phyloP scores from a whole-genome alignment of 2,113 vertebrate species.

The Dasypus novemcinctus region DNA sequence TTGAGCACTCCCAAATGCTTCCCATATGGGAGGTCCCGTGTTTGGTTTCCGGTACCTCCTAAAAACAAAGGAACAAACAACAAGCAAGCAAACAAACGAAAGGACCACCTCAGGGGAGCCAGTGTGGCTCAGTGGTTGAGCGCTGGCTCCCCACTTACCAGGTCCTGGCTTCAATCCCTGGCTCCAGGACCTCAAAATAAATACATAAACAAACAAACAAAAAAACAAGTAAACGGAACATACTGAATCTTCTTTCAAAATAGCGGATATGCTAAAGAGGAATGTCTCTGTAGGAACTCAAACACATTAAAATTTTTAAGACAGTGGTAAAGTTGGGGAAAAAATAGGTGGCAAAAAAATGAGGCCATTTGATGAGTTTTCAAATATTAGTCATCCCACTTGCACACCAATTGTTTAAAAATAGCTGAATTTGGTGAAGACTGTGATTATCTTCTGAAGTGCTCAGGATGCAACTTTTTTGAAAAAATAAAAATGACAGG shows the following conservation, averaged over 20 bases:
- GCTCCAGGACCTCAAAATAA: no score
- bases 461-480: background rate
- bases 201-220: no score
- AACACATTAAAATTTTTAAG: background rate
- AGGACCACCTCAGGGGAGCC: no score
- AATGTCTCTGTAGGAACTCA: background rate
- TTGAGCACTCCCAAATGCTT: no score
- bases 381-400: background rate
- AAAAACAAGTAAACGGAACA: background rate
- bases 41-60: no score
- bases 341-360: background rate
- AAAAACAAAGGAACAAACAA: no score
- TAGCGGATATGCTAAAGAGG: background rate
- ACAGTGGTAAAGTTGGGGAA: background rate
- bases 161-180: no score
- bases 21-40: no score
- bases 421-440: background rate
- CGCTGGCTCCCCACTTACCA: no score
- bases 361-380: background rate
- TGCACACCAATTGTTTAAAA: background rate
- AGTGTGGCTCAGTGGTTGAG: no score
- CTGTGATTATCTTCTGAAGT: background rate
- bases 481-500: background rate
- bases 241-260: background rate
- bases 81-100: no score